Evolutionary conservation across 1,140 invertebrate species (phyloP).

Genomic region (Manduca sexta): DNA sequence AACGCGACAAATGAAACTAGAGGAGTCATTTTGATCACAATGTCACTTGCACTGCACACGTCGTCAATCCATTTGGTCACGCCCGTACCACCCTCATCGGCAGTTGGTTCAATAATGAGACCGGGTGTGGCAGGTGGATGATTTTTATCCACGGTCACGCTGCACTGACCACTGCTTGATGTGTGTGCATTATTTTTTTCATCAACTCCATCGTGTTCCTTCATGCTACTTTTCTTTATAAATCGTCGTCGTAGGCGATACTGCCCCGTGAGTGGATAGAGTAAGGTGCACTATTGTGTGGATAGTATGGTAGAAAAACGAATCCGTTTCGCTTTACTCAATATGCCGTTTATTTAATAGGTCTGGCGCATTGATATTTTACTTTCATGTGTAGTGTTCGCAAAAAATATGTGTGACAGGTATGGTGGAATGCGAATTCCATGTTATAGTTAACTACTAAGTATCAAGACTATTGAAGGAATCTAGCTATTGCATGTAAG

Average conservation of each 20-base stretch:
- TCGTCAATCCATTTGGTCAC: slow-evolving; percentile 63
- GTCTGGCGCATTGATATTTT: slow-evolving; percentile 48
- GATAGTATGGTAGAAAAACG: slow-evolving; percentile 18
- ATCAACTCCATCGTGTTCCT: slow-evolving; percentile 29
- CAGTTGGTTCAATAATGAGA: slow-evolving; percentile 57
- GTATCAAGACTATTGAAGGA: too few relatives aligned
- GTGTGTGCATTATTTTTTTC: slow-evolving; percentile 52
- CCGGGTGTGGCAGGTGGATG: slow-evolving; percentile 36
- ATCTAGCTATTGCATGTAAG: too few relatives aligned
- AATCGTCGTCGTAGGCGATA: slow-evolving; percentile 22
- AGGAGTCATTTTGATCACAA: slow-evolving; percentile 55
- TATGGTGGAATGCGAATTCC: background rate
- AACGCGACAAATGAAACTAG: slow-evolving; percentile 44
- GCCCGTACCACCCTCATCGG: slow-evolving; percentile 45
- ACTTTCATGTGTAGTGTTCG: slow-evolving; percentile 37
- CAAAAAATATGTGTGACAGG: background rate
- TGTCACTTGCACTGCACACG: slow-evolving; percentile 47
- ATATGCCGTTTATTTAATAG: slow-evolving; percentile 37
- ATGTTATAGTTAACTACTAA: too few relatives aligned
- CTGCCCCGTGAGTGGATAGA: slow-evolving; percentile 26
- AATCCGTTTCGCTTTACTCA: slow-evolving; percentile 25
- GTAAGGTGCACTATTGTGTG: slow-evolving; percentile 38
- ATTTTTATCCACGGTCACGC: slow-evolving; percentile 68
- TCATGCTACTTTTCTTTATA: slow-evolving; percentile 51
- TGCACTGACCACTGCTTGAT: slow-evolving; percentile 34